Evolutionary conservation across 30 jellyfish, hydroid and myxozoan species (phyloP).

Genomic region (Nemopilema nomurai): DNA sequence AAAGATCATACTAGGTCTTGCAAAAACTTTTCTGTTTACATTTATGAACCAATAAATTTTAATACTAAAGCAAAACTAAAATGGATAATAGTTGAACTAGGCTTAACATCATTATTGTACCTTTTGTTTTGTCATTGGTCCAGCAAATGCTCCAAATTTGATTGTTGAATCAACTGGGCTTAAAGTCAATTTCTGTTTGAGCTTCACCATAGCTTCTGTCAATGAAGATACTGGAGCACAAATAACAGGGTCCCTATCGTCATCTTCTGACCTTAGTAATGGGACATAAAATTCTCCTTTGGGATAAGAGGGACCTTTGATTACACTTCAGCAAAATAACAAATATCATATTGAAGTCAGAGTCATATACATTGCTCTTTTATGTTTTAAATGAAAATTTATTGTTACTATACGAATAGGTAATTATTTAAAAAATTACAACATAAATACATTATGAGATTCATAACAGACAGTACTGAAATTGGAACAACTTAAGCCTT

Average conservation of each 20-base stretch:
- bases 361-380: no score
- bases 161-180: constrained; percentile 36
- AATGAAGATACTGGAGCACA: constrained; percentile 55
- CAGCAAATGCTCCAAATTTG: constrained; percentile 83
- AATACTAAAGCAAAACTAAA: no score
- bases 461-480: no score
- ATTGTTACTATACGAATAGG: background rate
- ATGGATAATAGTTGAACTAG: no score
- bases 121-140: constrained; percentile 88
- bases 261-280: constrained; percentile 61
- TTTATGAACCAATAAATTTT: no score
- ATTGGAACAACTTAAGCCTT: no score
- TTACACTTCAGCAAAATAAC: no score
- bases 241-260: constrained; percentile 33
- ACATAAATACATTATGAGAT: background rate
- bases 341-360: no score
- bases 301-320: background rate
- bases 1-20: no score
- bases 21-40: no score
- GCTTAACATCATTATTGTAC: constrained; percentile 1
- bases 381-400: no score
- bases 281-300: constrained; percentile 53
- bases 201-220: background rate
- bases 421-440: background rate
- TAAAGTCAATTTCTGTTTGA: constrained; percentile 1